Conservation (phyloP, 53 echinoderm and acorn worm species). For the Pentamera pediparva region DNA sequence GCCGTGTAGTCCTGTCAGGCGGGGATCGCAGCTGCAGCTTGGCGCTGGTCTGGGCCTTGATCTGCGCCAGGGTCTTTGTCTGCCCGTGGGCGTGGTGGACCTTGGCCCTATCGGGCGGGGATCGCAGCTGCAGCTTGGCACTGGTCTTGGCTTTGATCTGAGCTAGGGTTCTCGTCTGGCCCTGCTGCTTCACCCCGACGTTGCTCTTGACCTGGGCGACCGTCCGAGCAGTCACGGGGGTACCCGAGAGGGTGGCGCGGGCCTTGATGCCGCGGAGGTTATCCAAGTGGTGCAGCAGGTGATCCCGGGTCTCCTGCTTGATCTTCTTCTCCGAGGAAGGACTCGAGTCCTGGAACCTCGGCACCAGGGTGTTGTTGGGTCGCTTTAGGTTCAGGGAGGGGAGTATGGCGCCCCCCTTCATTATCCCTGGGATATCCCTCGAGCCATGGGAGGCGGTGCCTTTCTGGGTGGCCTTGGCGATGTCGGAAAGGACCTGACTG, state of each 20-base stretch:
- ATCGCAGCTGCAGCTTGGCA: slow-evolving; percentile 61
- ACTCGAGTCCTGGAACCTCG: not conserved
- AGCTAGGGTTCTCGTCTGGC: slow-evolving; percentile 87
- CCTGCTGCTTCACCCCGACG: slow-evolving; percentile 27
- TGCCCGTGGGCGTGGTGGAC: slow-evolving; percentile 55
- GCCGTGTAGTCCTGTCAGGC: slow-evolving; percentile 61
- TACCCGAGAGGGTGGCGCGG: not conserved
- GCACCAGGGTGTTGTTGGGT: not conserved
- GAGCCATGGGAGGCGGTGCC: slow-evolving; percentile 24
- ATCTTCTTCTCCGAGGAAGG: slow-evolving; percentile 5
- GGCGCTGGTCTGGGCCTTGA: slow-evolving; percentile 87
- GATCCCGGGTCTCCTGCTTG: slow-evolving; percentile 20
- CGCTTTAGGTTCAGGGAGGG: slow-evolving; percentile 14
- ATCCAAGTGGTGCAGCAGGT: not conserved
- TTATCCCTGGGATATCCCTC: slow-evolving; percentile 4
- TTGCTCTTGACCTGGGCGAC: slow-evolving; percentile 50
- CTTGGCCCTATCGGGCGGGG: too few species aligned
- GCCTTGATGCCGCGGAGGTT: slow-evolving; percentile 11
- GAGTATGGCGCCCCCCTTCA: slow-evolving; percentile 37
- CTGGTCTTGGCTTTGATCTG: slow-evolving; percentile 94
- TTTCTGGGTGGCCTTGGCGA: slow-evolving; percentile 83
- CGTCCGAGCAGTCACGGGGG: slow-evolving; percentile 36
- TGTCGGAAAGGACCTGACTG: slow-evolving; percentile 75
- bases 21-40: slow-evolving; percentile 62
- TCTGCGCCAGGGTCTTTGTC: slow-evolving; percentile 91